phyloP scores from a whole-genome alignment of 2,888 invertebrate genomes.

The Phyllotreta striolata region DNA sequence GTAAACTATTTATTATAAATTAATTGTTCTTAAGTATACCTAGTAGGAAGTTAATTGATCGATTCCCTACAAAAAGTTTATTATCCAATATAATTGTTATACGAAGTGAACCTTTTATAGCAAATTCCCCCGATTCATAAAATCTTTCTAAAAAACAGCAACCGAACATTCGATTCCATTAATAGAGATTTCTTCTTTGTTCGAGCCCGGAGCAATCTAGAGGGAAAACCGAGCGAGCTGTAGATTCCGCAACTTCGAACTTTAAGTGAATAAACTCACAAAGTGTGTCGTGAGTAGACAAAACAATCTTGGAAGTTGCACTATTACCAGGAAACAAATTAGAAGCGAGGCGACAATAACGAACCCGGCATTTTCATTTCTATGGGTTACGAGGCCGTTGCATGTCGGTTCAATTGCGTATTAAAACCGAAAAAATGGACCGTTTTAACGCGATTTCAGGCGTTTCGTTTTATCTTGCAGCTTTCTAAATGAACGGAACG shows the following conservation, averaged over 20 bases:
- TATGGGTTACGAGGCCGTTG: slow-evolving; percentile 2
- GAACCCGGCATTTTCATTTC: slow-evolving; percentile 15
- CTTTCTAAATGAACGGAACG: too few species aligned
- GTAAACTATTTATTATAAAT: neutral
- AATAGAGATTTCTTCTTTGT: slow-evolving; percentile 11
- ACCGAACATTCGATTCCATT: neutral
- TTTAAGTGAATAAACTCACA: slow-evolving; percentile 23
- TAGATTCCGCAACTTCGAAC: slow-evolving; percentile 23
- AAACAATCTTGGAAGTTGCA: slow-evolving; percentile 31
- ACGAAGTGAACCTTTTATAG: too few species aligned
- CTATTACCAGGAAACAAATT: slow-evolving; percentile 35
- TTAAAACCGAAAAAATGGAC: neutral
- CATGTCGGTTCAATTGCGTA: neutral
- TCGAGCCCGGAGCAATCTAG: neutral
- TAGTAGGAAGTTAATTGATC: too few species aligned
- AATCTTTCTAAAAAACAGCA: neutral
- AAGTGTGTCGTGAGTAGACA: slow-evolving; percentile 22
- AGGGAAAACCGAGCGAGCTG: slow-evolving; percentile 7
- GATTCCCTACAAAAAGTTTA: too few species aligned
- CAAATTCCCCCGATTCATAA: too few species aligned
- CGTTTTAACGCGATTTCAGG: neutral
- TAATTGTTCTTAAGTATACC: too few species aligned
- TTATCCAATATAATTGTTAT: too few species aligned
- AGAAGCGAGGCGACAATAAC: slow-evolving; percentile 21
- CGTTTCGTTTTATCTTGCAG: neutral